Percentiles rank a stretch among this genome's conserved stretches.
Evolutionary conservation across 2,888 invertebrate genomes (phyloP).

Genomic region (Branchipolynoe longqiensis): DNA sequence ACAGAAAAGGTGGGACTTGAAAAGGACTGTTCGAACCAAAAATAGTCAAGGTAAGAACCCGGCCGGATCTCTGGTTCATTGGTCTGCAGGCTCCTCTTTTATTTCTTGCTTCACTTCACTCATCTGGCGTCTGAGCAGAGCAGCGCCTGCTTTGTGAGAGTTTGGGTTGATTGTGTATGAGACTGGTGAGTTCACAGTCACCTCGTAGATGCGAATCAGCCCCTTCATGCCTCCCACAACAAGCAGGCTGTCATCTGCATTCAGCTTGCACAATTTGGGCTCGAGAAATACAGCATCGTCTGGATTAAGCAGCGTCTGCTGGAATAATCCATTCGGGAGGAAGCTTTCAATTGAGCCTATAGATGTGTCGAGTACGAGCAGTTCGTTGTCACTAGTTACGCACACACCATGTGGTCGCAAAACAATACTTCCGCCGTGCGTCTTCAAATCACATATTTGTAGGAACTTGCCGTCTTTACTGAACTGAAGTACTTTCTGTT

Average conservation of each 20-base stretch:
- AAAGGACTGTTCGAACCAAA: too few relatives aligned
- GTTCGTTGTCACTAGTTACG: conserved; percentile 53
- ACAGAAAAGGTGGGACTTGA: too few relatives aligned
- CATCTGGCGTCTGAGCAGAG: background rate
- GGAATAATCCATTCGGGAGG: conserved; percentile 25
- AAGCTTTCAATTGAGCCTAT: conserved; percentile 64
- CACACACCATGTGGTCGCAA: conserved; percentile 64
- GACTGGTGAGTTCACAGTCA: background rate
- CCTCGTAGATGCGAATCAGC: conserved; percentile 53
- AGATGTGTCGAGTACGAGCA: conserved; percentile 62
- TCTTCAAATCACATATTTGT: conserved; percentile 44
- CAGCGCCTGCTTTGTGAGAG: background rate
- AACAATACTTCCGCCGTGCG: conserved; percentile 61
- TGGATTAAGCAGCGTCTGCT: conserved; percentile 61
- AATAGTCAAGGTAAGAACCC: too few relatives aligned
- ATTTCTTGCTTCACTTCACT: conserved; percentile 13
- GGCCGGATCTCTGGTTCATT: too few relatives aligned
- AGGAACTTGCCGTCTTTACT: conserved; percentile 39
- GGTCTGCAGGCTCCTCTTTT: conserved; percentile 19
- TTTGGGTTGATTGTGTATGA: background rate
- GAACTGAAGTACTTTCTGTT: conserved; percentile 61
- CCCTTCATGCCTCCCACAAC: conserved; percentile 60
- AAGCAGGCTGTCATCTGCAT: background rate
- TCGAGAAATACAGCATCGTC: conserved; percentile 56
- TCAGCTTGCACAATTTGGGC: conserved; percentile 57